Evolutionary conservation across 2,888 invertebrate species (phyloP), one percentile per base, ranked within the genome.

Genomic region (Megamerina dolium): DNA sequence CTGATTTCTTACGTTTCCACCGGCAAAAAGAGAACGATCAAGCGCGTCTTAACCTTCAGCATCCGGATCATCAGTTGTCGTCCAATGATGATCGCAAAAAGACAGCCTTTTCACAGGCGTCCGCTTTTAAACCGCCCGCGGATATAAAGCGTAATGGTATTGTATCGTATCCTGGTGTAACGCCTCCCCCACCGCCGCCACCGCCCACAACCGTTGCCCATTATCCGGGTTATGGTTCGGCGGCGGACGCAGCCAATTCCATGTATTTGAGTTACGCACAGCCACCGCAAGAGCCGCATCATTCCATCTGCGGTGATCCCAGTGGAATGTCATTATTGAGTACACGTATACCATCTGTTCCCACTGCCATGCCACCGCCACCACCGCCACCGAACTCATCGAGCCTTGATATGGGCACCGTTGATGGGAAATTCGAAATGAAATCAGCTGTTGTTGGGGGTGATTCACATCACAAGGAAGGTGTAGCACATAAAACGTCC

Each of bases 51-150:
- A 72, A 68, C 48, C 60, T 61, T 56, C 64, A 59, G 41, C 55
- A 53, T 34, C 57, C 56, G 35, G 50, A 53, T 32, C 44, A 50
- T 12, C 32, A 40, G 8, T 37, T 47, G 3, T 34, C 52, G 4
- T 35, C 36, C 4, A 48, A 49, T 21, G 54, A 54, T 5, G 51
- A 51, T 17, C 53, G 47, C 19, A 54, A 52, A 29, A 53, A 37
- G 48, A 54, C 43, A 30, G 79, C 83, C n/a, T 85, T 84, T 61
- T 83, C 85, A 3, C 80, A 82, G 19, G 80, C 83, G 38, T 87
- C 88, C 0, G 87, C 88, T 2, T 88, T 89, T 63, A 82, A 87
- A 60, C 87, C 87, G 9, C 87, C 83, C 3, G 75, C 77, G 13
- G 83, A 83, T 56, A 79, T 81, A 21, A 69, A 74, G 44, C 82